Base-by-base conservation (phyloP, 2,797 vertebrate species). In the Chelon auratus region DNA sequence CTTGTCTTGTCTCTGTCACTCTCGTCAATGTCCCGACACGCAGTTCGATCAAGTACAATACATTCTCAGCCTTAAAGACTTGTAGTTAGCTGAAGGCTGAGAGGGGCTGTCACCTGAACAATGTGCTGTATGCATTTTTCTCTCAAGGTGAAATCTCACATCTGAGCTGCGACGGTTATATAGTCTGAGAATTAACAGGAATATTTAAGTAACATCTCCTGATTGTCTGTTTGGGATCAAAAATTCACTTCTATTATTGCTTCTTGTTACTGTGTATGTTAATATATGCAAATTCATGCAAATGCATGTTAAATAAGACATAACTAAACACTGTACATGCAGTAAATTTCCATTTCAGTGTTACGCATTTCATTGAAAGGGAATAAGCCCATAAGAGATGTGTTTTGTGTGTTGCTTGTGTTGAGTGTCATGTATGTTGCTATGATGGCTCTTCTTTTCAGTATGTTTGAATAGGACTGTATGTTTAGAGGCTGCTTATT, bases 21-120 rank as follows among this genome's bases (percentile, higher is more conserved):
- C 81, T 78, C 68, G 53, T 91, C 77, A 77, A 58, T 76, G 75
- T 77, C 72, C 59, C 24, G 75, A 78, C 66, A 62, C 69, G 76
- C 82, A 78, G 85, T 80, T 4, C 73, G 74, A 55, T 80, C 68
- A 77, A 74, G 68, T 33, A 78, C 76, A 83, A 75, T 72, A 14
- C 62, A n/a, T 73, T 80, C 53, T n/a, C 56, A 79, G 73, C 67
- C 63, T 60, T 56, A 50, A 63, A 75, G 72, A 50, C 59, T 45
- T 67, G 18, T 37, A 40, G 69, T 85, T 67, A 57, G 75, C 69
- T 72, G 70, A 71, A 69, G 42, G 63, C 57, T 69, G 68, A 22
- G 61, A 64, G 50, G 50, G 63, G 62, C 47, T 56, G 72, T 84
- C 65, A 30, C 30, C 61, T 54, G 52, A 70, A 80, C 77, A 78